Percentiles rank a stretch among this genome's conserved stretches.
These are phyloP conservation scores for Coendou prehensilis DNA, from an alignment of 2,797 vertebrate species.

Conservation along the genomic window DNA sequence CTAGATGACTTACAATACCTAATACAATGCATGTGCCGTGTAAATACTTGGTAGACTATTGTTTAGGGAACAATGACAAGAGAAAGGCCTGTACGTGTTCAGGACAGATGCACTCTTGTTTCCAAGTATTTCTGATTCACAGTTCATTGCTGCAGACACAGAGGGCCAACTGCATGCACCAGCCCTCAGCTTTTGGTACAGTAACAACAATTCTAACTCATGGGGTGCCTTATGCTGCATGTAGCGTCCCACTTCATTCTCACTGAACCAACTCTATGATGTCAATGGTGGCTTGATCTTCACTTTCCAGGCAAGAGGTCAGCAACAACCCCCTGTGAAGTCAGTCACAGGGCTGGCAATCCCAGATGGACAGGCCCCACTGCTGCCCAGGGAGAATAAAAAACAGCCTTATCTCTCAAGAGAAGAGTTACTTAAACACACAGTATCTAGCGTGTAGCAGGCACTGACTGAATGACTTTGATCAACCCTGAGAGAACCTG, in stretches of 20 bases:
- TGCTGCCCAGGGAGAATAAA: background rate
- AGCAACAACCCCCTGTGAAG: background rate
- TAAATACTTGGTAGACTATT: background rate
- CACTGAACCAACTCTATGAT: background rate
- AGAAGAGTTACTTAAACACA: background rate
- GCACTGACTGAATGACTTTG: background rate
- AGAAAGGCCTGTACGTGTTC: background rate
- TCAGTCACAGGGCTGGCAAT: background rate
- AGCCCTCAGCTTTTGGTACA: background rate
- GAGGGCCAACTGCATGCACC: background rate
- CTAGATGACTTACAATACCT: too few relatives aligned
- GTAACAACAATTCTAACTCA: background rate
- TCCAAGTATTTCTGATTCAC: background rate
- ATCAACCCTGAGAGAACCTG: background rate
- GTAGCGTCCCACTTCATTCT: background rate
- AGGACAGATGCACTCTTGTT: background rate
- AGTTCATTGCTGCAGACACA: background rate
- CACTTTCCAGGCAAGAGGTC: background rate
- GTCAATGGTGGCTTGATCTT: background rate
- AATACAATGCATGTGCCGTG: background rate
- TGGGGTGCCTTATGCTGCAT: rapidly evolving
- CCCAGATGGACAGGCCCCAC: background rate
- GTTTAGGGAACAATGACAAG: background rate
- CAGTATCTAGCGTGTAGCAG: background rate
- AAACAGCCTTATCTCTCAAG: background rate